Evolutionary conservation across 2,797 vertebrate genomes (phyloP), one percentile per base, ranked within the genome.

Genomic region (Sciaenops ocellatus): DNA sequence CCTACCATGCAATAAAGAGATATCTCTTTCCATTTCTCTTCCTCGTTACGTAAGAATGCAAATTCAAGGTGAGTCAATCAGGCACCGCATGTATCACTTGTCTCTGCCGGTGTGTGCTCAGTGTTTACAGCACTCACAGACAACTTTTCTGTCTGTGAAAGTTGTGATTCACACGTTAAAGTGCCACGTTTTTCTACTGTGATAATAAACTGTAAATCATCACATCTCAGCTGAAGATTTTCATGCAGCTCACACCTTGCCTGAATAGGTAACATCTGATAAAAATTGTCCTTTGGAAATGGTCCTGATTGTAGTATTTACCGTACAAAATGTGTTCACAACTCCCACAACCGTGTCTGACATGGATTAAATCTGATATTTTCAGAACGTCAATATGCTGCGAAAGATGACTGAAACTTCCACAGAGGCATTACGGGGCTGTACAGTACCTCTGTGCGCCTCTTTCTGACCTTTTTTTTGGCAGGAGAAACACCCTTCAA

Each of bases 41-140:
- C 18, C 38, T 69, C 34, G 9, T 48, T 62, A 71, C 46, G 16
- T 41, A 18, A 69, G 52, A 11, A 65, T 42, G 69, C 76, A 73
- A 83, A 72, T 66, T 15, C 22, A 15, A 9, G 18, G 8, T 61
- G 41, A 57, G 28, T 60, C 26, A 57, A 3, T 66, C 73, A 48
- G 26, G 6, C 3, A 5, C 4, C 0, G 6, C 34, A 38, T 22
- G 28, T 6, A 20, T 47, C 22, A 1, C 69, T 63, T 38, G 52
- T 68, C 55, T 38, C 46, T 34, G 12, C 73, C 24, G 41, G 26
- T n/a, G 24, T 20, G 51, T 41, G 3, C 17, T 68, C 15, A 42
- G 55, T 20, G 55, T 55, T 50, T 16, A 38, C 18, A 62, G 42
- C 26, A 30, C 13, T 48, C 9, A 30, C 0, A 54, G 16, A 41